These are phyloP conservation scores for Climacteris rufus DNA, from an alignment of 2,113 vertebrate species.

Conservation along the genomic window DNA sequence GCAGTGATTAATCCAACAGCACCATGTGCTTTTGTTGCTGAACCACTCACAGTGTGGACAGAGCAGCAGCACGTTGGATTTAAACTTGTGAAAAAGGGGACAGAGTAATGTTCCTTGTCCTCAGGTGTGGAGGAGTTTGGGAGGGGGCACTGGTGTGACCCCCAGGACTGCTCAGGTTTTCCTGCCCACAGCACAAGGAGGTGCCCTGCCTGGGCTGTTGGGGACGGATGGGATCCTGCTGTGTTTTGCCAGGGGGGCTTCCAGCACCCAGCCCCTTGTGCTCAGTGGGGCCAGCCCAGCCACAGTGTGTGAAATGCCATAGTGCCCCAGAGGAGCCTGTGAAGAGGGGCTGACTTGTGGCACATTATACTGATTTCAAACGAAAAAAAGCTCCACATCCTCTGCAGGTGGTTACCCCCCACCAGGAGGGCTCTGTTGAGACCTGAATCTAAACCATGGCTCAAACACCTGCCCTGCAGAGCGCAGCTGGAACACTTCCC, in stretches of 20 bases:
- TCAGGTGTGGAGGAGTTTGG: neutral
- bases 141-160: neutral
- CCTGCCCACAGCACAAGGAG: neutral
- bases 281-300: neutral
- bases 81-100: neutral
- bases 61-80: neutral
- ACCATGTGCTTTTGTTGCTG: neutral
- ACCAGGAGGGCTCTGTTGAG: neutral
- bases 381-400: neutral
- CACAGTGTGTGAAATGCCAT: accelerated
- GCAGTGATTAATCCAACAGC: constrained; percentile 38
- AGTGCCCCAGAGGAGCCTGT: accelerated
- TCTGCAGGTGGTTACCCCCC: neutral
- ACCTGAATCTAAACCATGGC: neutral
- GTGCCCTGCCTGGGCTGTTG: neutral
- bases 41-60: neutral
- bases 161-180: accelerated
- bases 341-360: neutral
- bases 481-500: neutral
- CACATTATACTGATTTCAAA: accelerated
- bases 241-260: neutral
- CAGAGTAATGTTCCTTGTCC: neutral
- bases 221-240: neutral
- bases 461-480: neutral
- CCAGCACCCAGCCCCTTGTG: neutral